Evolutionary conservation across 2,797 vertebrate genomes (phyloP), one percentile per base, ranked within the genome.

Genomic region (Anguilla anguilla): DNA sequence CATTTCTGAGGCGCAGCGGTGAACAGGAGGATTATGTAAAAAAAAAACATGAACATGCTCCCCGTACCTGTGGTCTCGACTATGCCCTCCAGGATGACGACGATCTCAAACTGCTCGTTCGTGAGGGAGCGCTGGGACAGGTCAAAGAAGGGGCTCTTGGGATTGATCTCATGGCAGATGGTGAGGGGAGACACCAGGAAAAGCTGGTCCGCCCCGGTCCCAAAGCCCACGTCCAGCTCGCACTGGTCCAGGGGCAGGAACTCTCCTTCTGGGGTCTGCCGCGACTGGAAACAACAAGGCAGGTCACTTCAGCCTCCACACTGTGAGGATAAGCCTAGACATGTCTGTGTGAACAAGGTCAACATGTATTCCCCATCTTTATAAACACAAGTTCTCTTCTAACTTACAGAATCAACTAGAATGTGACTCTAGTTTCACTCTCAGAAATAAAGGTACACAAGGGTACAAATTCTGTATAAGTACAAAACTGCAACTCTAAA

Each of bases 221-320:
- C 97, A 86, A 98, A 98, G 69, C 97, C 97, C 2, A 98, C 97
- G 7, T 98, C 97, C 93, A 98, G 89, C 85, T 98, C 97, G 85
- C 97, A 97, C 94, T 98, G 97, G 93, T 98, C 97, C 90, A 98
- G 93, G 0, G 97, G 97, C 93, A 98, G 94, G 92, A 98, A 98
- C 94, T 98, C 97, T 0, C 97, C 97, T 93, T 98, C 97, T 0
- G 97, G 97, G 0, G 97, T 98, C 95, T 98, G 97, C 88, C 97
- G 96, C 88, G 97, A 98, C 97, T 98, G 91, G 88, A 92, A 22
- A 81, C 91, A 69, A 85, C 67, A 79, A 59, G 35, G 83, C 1
- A 11, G 25, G 25, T 5, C 25, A 31, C n/a, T 11, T 82, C 43
- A 82, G 17, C 39, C 17, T 19, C 17, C 74, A 46, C 69, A 72